A percentile compares a stretch with the other conserved stretches of the same genome.
Conservation (phyloP, 1,140 invertebrate genomes). For the Drosophila ironensis region DNA sequence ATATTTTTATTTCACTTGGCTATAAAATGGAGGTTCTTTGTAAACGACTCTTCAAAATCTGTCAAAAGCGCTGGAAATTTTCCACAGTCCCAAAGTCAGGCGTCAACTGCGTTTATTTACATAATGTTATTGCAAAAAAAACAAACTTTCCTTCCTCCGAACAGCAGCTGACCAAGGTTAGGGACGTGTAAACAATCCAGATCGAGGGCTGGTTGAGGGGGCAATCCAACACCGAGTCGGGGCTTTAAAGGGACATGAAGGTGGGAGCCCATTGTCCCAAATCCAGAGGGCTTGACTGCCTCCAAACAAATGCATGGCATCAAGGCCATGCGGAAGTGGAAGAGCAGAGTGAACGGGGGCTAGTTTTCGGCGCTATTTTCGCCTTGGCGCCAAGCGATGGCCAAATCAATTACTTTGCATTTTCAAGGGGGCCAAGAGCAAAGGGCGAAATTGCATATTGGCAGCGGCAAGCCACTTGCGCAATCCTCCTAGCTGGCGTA, state of each 20-base stretch:
- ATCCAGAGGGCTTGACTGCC: not conserved
- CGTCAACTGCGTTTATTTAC: conserved; percentile 52
- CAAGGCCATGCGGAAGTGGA: conserved; percentile 27
- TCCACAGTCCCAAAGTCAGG: conserved; percentile 15
- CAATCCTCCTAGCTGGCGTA: conserved; percentile 8
- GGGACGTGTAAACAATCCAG: conserved; percentile 41
- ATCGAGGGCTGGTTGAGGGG: not conserved
- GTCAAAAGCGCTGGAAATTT: conserved; percentile 25
- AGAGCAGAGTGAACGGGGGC: not conserved
- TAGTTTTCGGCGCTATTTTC: conserved; percentile 8
- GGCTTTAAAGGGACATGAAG: not conserved
- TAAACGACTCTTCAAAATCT: not conserved
- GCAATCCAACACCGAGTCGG: conserved; percentile 14
- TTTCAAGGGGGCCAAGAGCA: conserved; percentile 2
- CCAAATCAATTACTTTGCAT: conserved; percentile 20
- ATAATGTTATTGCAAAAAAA: conserved; percentile 36
- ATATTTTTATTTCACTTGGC: not conserved
- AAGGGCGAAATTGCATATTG: conserved; percentile 16
- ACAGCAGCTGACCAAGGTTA: conserved; percentile 26
- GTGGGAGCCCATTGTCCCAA: not conserved
- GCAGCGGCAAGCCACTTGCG: conserved; percentile 7
- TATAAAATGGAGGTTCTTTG: no score
- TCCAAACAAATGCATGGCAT: not conserved
- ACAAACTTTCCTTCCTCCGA: conserved; percentile 13
- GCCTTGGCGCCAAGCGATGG: conserved; percentile 26